phyloP scores from a whole-genome alignment of 2,113 vertebrate species.

The Myrmecobius fasciatus region DNA sequence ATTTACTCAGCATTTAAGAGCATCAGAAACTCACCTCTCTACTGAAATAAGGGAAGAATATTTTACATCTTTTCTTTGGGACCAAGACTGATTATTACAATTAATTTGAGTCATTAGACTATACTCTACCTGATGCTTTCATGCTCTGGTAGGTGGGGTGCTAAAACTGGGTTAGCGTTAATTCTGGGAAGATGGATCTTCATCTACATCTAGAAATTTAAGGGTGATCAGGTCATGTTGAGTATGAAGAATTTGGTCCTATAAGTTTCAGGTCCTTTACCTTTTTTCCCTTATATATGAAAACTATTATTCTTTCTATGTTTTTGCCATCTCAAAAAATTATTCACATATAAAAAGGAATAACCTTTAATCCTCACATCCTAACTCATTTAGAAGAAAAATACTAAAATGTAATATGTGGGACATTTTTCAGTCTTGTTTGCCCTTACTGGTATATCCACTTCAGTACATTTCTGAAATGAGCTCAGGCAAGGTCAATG shows the following conservation, averaged over 20 bases:
- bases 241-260: neutral
- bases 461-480: conserved; percentile 70
- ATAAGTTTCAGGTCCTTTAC: conserved; percentile 51
- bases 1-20: neutral
- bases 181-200: conserved; percentile 49
- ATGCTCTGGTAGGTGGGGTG: conserved; percentile 60
- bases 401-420: conserved; percentile 61
- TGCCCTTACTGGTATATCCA: conserved; percentile 44
- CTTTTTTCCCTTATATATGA: conserved; percentile 46
- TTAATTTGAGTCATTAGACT: conserved; percentile 55
- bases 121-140: conserved; percentile 64
- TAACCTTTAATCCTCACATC: conserved; percentile 60
- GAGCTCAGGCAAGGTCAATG: conserved; percentile 65
- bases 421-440: conserved; percentile 68
- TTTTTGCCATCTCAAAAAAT: conserved; percentile 53
- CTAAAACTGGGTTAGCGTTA: conserved; percentile 12
- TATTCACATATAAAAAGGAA: conserved; percentile 64
- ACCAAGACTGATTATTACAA: neutral
- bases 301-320: conserved; percentile 19
- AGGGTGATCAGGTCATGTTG: neutral
- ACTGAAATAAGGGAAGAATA: neutral
- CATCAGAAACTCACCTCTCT: neutral
- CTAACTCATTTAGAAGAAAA: conserved; percentile 66
- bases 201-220: conserved; percentile 61
- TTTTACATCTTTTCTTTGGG: neutral